Conservation (phyloP, 2,888 invertebrate genomes). For the Hydrotaea cyrtoneurina region DNA sequence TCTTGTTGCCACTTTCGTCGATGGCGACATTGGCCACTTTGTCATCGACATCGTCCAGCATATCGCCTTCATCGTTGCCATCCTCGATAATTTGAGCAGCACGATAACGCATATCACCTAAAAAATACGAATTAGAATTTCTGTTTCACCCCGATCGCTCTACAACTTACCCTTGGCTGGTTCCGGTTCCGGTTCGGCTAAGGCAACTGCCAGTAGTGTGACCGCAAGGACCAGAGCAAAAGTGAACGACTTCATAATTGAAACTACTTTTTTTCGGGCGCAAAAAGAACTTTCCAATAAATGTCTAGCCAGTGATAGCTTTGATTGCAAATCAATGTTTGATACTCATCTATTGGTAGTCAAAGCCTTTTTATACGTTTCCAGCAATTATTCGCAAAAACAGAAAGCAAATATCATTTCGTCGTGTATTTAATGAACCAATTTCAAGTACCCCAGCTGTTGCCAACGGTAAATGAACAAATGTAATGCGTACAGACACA, state of each 20-base stretch:
- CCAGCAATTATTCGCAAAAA: slow-evolving; percentile 15
- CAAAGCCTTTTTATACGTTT: slow-evolving; percentile 74
- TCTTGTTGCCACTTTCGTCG: slow-evolving; percentile 52
- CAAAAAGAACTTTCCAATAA: slow-evolving; percentile 63
- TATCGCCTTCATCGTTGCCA: slow-evolving; percentile 33
- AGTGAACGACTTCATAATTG: slow-evolving; percentile 65
- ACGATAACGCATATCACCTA: slow-evolving; percentile 45
- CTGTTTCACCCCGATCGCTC: background rate
- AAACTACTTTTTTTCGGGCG: slow-evolving; percentile 59
- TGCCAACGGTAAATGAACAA: no score
- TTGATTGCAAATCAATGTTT: slow-evolving; percentile 74
- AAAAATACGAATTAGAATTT: background rate
- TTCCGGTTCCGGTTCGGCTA: slow-evolving; percentile 55
- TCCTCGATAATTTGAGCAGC: slow-evolving; percentile 31
- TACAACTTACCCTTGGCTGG: slow-evolving; percentile 68
- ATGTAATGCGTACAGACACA: slow-evolving; percentile 35
- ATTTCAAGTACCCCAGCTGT: slow-evolving; percentile 48
- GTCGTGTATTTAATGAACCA: slow-evolving; percentile 21
- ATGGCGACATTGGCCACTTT: background rate
- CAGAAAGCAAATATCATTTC: slow-evolving; percentile 35
- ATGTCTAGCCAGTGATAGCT: slow-evolving; percentile 64
- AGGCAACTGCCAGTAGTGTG: slow-evolving; percentile 55
- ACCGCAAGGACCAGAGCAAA: slow-evolving; percentile 67
- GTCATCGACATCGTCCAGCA: slow-evolving; percentile 20
- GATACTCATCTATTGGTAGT: slow-evolving; percentile 68